Evolutionary conservation across 2,888 invertebrate genomes (phyloP), one percentile per base, ranked within the genome.

Genomic region (Himalopsyche tibetana): DNA sequence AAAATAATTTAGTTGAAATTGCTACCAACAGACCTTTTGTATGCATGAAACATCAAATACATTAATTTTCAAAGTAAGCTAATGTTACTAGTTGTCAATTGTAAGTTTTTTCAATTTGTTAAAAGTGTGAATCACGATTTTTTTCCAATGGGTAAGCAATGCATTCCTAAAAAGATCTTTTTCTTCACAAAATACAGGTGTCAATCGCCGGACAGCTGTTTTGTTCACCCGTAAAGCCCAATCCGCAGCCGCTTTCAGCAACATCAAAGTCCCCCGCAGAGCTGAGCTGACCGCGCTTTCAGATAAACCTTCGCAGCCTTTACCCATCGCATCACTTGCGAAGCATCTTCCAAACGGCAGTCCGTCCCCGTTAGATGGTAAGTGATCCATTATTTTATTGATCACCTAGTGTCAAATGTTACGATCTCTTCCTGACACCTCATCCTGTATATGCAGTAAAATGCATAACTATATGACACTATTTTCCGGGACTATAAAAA

Each of bases 171-270:
- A 45, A 40, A 38, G 40, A 38, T 1, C 40, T 42, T 40, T 38
- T 9, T 5, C 19, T 9, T 28, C 28, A 28, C 28, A 28, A 28
- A 28, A 28, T 79, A 0, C 36, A 88, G 89, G 89, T 74, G 89
- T 89, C 17, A 88, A 91, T 89, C 91, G 91, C 51, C 91, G 91
- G 89, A 90, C 89, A 38, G 96, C 96, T n/a, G 96, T 97, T 42
- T 91, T 97, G 51, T 95, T 97, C 89, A 96, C 96, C 12, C 94
- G 96, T 82, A 96, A 96, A 91, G 95, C 95, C 2, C 94, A 95
- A 90, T 94, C 95, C 2, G 92, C 93, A 87, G 94, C 95, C 1
- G 92, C 92, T 87, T 90, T 92, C 74, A 85, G 86, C 80, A 85
- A 82, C 81, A 38, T 84, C 9, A 82, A 85, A 28, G 69, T 87